Evolutionary conservation across 2,888 invertebrate genomes (phyloP).

Genomic region (Sericinus montela): DNA sequence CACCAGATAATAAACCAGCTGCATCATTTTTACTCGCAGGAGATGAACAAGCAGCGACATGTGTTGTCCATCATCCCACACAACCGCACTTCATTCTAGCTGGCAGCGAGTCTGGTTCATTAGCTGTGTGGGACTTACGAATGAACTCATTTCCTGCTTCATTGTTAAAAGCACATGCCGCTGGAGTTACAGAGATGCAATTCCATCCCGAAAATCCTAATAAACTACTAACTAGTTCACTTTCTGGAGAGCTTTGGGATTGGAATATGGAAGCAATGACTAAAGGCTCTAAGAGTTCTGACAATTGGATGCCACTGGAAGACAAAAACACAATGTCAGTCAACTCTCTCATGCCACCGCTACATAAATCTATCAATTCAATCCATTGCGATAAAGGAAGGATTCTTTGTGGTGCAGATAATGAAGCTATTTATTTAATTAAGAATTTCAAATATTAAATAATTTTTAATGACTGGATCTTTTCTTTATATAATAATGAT

Average conservation of each 20-base stretch:
- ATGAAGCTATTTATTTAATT: slow-evolving; percentile 92
- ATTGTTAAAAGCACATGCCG: slow-evolving; percentile 86
- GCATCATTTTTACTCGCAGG: slow-evolving; percentile 87
- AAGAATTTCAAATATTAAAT: slow-evolving; percentile 78
- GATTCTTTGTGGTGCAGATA: slow-evolving; percentile 91
- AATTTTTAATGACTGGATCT: not conserved
- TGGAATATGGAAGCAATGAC: slow-evolving; percentile 86
- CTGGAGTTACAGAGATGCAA: slow-evolving; percentile 89
- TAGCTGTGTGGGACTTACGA: slow-evolving; percentile 94
- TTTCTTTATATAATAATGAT: too few relatives aligned
- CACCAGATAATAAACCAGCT: slow-evolving; percentile 80
- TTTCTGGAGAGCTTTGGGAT: slow-evolving; percentile 86
- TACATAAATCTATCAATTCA: slow-evolving; percentile 89
- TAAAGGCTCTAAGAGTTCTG: slow-evolving; percentile 52
- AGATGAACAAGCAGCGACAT: slow-evolving; percentile 85
- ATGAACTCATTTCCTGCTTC: slow-evolving; percentile 91
- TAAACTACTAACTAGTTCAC: slow-evolving; percentile 89
- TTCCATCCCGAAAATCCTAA: slow-evolving; percentile 93
- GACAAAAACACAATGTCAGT: slow-evolving; percentile 85
- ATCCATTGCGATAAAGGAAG: slow-evolving; percentile 87
- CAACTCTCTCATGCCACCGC: slow-evolving; percentile 84
- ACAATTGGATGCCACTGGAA: slow-evolving; percentile 83
- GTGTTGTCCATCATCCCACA: slow-evolving; percentile 90
- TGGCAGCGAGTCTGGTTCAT: slow-evolving; percentile 91
- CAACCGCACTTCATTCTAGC: slow-evolving; percentile 91